phyloP scores from a whole-genome alignment of 2,888 invertebrate genomes.

The Scaptomyza parva region DNA sequence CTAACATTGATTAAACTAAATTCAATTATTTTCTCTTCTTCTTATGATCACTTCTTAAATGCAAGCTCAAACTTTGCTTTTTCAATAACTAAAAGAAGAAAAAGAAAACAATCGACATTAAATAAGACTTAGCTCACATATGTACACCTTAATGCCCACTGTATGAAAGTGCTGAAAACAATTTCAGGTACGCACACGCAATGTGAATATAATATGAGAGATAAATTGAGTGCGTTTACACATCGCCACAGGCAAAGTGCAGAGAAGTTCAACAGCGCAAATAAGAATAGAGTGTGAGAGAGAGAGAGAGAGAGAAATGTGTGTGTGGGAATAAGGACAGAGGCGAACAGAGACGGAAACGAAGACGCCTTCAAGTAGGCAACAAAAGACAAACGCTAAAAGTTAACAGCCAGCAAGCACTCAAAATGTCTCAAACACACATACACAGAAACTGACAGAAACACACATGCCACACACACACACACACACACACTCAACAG shows the following conservation, averaged over 20 bases:
- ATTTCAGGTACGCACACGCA: slow-evolving; percentile 60
- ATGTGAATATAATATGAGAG: slow-evolving; percentile 69
- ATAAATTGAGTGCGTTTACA: slow-evolving; percentile 63
- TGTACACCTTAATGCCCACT: slow-evolving; percentile 16
- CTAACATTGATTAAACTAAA: no score
- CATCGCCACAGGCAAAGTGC: slow-evolving; percentile 3
- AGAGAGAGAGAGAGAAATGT: background rate
- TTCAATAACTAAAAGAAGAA: slow-evolving; percentile 30
- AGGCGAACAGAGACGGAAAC: background rate
- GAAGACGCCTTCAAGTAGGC: slow-evolving; percentile 59
- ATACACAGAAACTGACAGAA: slow-evolving; percentile 6
- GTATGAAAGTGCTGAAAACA: slow-evolving; percentile 58
- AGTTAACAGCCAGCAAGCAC: slow-evolving; percentile 59
- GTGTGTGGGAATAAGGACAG: background rate
- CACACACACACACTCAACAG: slow-evolving; percentile 19
- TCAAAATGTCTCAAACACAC: slow-evolving; percentile 36
- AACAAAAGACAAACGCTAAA: slow-evolving; percentile 63
- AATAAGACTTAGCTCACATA: slow-evolving; percentile 35
- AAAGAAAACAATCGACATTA: slow-evolving; percentile 41
- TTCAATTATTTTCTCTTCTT: no score
- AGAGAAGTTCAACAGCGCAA: background rate
- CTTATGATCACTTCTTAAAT: no score
- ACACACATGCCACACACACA: slow-evolving; percentile 16
- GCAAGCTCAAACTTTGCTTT: background rate
- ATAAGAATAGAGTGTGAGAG: background rate